phyloP scores from a whole-genome alignment of 92 coral and sea anemone genomes.

The Palythoa grandis region DNA sequence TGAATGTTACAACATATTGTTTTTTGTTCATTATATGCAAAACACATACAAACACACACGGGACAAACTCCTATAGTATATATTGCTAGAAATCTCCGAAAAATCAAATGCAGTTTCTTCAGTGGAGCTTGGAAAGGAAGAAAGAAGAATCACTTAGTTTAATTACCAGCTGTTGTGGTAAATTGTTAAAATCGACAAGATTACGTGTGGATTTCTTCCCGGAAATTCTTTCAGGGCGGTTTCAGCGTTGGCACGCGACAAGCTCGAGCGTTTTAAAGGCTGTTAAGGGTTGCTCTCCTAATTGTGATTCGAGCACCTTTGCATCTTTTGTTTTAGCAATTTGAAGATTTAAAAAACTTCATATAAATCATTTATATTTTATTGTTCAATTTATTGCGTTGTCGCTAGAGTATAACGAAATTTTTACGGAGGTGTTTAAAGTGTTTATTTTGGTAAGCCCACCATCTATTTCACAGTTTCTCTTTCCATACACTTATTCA shows the following conservation, averaged over 20 bases:
- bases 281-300: not conserved
- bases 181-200: not conserved
- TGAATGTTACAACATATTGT: no score
- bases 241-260: conserved; percentile 22
- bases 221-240: conserved; percentile 7
- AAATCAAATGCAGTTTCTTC: no score
- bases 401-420: not conserved
- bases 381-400: not conserved
- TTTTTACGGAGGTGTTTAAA: not conserved
- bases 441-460: not conserved
- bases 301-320: not conserved
- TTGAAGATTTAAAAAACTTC: not conserved
- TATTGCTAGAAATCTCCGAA: no score
- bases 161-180: not conserved
- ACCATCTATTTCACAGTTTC: not conserved
- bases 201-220: conserved; percentile 23
- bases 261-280: not conserved
- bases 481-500: not conserved
- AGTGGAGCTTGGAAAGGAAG: not conserved
- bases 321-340: not conserved
- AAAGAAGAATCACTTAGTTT: not conserved
- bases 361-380: not conserved
- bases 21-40: no score
- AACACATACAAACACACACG: no score
- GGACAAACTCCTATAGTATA: no score